Conservation (phyloP, 2,113 vertebrate species). For the Jacana jacana region DNA sequence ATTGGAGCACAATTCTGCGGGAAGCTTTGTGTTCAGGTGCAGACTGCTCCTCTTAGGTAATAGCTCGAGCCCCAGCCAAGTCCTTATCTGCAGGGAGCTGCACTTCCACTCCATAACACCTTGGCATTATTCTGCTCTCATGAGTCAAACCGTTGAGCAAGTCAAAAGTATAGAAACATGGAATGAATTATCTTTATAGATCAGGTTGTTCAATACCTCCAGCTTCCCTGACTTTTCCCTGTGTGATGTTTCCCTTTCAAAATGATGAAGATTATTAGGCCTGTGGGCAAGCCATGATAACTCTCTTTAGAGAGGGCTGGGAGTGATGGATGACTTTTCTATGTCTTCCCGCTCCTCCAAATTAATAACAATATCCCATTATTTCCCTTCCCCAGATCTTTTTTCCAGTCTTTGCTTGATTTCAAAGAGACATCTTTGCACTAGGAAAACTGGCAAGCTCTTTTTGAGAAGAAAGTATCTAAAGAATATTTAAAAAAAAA, state of each 20-base stretch:
- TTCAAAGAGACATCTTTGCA: background rate
- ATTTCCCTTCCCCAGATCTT: background rate
- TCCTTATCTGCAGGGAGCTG: constrained; percentile 59
- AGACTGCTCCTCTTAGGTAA: constrained; percentile 73
- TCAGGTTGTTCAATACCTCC: constrained; percentile 49
- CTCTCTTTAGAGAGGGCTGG: background rate
- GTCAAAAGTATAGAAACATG: constrained; percentile 65
- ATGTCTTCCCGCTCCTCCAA: background rate
- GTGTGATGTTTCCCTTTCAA: constrained; percentile 10
- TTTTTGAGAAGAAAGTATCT: background rate
- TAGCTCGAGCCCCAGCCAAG: constrained; percentile 65
- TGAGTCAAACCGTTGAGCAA: constrained; percentile 65
- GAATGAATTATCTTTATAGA: constrained; percentile 66
- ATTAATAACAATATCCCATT: background rate
- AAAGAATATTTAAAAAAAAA: background rate
- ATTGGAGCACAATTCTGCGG: constrained; percentile 17
- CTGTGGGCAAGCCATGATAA: constrained; percentile 7
- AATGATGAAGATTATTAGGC: constrained; percentile 46
- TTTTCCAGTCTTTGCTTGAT: background rate
- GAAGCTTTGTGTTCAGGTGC: constrained; percentile 73
- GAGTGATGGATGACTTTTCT: constrained; percentile 16
- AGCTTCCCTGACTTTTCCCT: constrained; percentile 16
- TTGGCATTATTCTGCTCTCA: constrained; percentile 69
- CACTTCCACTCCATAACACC: constrained; percentile 64
- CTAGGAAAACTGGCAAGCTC: background rate